Conservation (phyloP, 1,140 invertebrate genomes). For the Choristoneura fumiferana region DNA sequence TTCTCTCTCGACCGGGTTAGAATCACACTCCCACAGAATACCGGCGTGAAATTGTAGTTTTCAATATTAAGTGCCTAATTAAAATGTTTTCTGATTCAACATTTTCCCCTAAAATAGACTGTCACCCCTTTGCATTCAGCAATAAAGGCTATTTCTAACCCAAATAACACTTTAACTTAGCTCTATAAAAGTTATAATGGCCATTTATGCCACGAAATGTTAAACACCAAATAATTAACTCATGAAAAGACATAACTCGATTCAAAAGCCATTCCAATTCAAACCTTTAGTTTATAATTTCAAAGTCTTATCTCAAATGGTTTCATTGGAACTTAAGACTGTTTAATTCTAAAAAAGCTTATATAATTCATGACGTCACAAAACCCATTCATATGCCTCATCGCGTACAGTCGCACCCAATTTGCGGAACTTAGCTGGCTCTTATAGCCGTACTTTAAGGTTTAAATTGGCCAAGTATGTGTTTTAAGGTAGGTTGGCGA, state of each 20-base stretch:
- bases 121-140: background rate
- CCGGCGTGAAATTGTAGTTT: no score
- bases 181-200: background rate
- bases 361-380: background rate
- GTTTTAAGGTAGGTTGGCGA: background rate
- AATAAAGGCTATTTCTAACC: constrained; percentile 4
- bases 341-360: background rate
- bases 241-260: background rate
- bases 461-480: background rate
- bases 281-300: background rate
- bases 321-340: background rate
- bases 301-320: background rate
- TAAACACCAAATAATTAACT: background rate
- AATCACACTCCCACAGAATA: no score
- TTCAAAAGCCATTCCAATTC: background rate
- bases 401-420: background rate
- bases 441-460: background rate
- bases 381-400: constrained; percentile 4
- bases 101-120: no score
- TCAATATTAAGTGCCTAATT: no score
- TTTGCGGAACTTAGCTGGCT: no score
- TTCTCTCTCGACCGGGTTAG: no score
- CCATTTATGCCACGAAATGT: background rate
- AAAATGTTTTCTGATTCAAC: no score
- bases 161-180: constrained; percentile 3